Evolutionary conservation across 2,888 invertebrate species (phyloP).

Genomic region (Papilio demoleus): DNA sequence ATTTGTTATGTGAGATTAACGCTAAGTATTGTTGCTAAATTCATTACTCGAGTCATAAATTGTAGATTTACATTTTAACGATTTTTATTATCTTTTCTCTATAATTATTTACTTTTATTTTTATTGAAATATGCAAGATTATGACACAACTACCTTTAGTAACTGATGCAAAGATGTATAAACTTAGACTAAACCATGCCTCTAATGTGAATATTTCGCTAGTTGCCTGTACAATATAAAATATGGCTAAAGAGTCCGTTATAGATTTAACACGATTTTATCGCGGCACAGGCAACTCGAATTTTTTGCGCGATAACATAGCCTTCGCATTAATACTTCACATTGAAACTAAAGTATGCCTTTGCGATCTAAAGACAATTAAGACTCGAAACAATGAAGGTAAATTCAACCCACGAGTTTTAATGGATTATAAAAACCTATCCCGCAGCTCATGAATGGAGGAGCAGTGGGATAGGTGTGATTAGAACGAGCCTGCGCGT

Average conservation of each 20-base stretch:
- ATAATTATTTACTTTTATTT: no score
- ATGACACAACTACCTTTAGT: no score
- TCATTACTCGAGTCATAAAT: background rate
- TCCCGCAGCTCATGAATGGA: conserved; percentile 76
- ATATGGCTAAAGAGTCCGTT: no score
- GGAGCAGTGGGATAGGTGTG: conserved; percentile 72
- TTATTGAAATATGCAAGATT: no score
- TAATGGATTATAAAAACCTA: conserved; percentile 63
- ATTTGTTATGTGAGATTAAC: background rate
- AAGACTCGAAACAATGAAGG: conserved; percentile 61
- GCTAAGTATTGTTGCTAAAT: background rate
- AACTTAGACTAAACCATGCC: no score
- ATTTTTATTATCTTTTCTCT: background rate
- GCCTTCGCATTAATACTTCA: no score
- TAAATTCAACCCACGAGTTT: conserved; percentile 64
- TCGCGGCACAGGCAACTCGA: no score
- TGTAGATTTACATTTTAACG: background rate
- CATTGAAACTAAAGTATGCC: background rate
- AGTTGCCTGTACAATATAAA: no score
- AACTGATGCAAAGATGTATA: background rate
- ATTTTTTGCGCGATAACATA: no score
- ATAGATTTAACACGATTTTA: no score
- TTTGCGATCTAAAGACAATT: conserved; percentile 49
- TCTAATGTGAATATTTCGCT: no score
- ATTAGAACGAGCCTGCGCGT: conserved; percentile 76